A percentile compares a stretch with the other conserved stretches of the same genome.
Conservation (phyloP, 2,113 vertebrate genomes). For the Hemiprocne comata region DNA sequence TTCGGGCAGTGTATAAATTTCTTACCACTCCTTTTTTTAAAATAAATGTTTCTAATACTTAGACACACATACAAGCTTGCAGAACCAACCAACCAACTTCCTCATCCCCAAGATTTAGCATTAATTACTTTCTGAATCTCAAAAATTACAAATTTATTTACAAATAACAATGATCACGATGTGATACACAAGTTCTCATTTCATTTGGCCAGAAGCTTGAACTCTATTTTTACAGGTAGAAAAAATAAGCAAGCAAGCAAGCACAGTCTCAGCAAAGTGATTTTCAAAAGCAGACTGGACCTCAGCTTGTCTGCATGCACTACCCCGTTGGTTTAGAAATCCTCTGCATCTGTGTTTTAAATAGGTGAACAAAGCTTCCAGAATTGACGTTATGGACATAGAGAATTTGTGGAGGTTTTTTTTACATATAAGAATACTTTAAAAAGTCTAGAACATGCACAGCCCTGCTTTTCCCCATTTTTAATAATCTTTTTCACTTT, state of each 20-base stretch:
- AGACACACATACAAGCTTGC: background rate
- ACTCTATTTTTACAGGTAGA: background rate
- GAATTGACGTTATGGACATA: background rate
- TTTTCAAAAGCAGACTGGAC: background rate
- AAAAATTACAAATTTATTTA: background rate
- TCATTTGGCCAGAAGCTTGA: background rate
- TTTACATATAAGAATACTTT: background rate
- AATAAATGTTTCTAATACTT: background rate
- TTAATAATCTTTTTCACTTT: background rate
- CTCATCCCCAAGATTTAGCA: background rate
- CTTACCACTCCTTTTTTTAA: background rate
- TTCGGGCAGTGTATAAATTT: background rate
- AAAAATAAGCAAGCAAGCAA: background rate
- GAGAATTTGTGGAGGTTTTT: too few species aligned
- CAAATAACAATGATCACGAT: background rate
- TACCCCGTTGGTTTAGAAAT: background rate
- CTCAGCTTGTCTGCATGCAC: background rate
- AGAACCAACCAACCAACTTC: background rate
- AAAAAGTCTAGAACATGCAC: background rate
- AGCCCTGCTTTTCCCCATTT: background rate
- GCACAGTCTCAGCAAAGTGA: background rate
- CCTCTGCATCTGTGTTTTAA: background rate
- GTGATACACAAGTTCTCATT: background rate
- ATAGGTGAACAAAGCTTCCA: background rate
- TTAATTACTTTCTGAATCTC: background rate